Percentiles rank a stretch among this genome's conserved stretches.
Evolutionary conservation across 2,888 invertebrate species (phyloP).

Genomic region (Formica aserva): DNA sequence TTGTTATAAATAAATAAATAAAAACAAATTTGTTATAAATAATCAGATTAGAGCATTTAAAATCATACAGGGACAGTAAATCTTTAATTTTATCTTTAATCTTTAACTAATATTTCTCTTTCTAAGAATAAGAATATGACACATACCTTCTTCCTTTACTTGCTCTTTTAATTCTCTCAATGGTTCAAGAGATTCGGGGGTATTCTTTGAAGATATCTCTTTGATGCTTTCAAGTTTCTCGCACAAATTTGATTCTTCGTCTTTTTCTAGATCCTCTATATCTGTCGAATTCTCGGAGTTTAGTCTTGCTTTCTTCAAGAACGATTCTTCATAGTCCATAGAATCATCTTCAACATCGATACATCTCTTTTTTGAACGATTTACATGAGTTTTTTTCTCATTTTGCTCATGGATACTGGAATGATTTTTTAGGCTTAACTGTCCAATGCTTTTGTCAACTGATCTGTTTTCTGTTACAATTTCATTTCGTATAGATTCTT

Average conservation of each 20-base stretch:
- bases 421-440: not conserved
- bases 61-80: not conserved
- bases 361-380: not conserved
- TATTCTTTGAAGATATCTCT: not conserved
- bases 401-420: not conserved
- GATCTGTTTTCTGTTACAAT: not conserved
- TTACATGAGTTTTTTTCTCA: not conserved
- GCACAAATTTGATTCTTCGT: slow-evolving; percentile 2
- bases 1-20: no score
- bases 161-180: slow-evolving; percentile 1
- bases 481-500: not conserved
- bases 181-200: not conserved
- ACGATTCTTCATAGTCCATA: not conserved
- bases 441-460: not conserved
- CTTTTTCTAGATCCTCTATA: slow-evolving; percentile 14
- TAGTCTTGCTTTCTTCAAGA: not conserved
- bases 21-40: not conserved
- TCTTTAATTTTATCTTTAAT: not conserved
- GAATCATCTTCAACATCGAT: slow-evolving; percentile 18
- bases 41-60: not conserved
- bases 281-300: slow-evolving; percentile 25
- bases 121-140: not conserved
- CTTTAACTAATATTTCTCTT: not conserved
- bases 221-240: slow-evolving; percentile 7
- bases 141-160: not conserved